phyloP scores from a whole-genome alignment of 1,140 invertebrate species.

The Proales similis region DNA sequence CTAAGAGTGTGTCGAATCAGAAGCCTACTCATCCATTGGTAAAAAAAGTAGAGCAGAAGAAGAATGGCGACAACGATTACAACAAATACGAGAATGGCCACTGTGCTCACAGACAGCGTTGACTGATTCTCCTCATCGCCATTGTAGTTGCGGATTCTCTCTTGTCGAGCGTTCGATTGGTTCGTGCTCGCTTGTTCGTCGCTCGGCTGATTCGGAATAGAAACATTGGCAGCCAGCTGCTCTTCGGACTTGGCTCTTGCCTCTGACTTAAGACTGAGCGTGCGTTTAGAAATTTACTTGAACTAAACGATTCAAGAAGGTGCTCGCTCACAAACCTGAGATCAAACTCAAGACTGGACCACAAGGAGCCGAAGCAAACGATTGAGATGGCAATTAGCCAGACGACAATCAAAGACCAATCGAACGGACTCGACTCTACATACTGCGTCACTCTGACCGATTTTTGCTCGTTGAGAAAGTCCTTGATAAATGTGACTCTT shows the following conservation, averaged over 20 bases:
- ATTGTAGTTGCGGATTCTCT: not conserved
- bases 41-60: constrained; percentile 31
- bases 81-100: constrained; percentile 10
- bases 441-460: not conserved
- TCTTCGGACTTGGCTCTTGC: not conserved
- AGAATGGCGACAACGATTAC: constrained; percentile 27
- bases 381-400: constrained; percentile 16
- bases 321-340: no score
- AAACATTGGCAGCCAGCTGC: not conserved
- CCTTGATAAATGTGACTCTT: no score
- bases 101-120: constrained; percentile 14
- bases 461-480: no score
- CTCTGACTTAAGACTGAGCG: not conserved
- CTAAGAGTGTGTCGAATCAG: not conserved
- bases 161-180: not conserved
- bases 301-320: no score
- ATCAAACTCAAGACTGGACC: constrained; percentile 16
- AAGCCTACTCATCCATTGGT: constrained; percentile 24
- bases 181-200: not conserved
- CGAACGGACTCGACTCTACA: not conserved
- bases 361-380: constrained; percentile 3
- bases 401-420: constrained; percentile 23
- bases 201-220: not conserved
- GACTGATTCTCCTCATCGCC: constrained; percentile 6
- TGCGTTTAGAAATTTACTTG: constrained; percentile 2